Conservation (phyloP, 2,888 invertebrate species). For the Aelia acuminata region DNA sequence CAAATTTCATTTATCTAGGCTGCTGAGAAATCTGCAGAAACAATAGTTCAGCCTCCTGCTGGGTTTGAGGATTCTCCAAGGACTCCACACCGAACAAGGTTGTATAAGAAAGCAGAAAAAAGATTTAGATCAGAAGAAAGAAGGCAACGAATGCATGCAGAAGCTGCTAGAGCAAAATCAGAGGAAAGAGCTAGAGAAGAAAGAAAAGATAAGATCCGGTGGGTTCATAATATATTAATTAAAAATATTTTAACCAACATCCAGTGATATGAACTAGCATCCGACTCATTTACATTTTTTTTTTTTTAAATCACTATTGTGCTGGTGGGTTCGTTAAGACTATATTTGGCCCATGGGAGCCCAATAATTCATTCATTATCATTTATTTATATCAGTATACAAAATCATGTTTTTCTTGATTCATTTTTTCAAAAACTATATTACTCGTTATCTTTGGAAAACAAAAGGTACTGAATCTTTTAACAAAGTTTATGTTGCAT, state of each 20-base stretch:
- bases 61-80: slow-evolving; percentile 90
- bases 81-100: slow-evolving; percentile 70
- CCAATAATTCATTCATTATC: too few species aligned
- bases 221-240: not conserved
- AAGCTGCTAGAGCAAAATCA: slow-evolving; percentile 83
- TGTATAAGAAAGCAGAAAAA: slow-evolving; percentile 85
- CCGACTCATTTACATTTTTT: too few species aligned
- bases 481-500: too few species aligned
- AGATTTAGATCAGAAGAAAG: slow-evolving; percentile 86
- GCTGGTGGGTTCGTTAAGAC: too few species aligned
- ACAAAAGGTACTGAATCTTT: too few species aligned
- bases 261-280: too few species aligned
- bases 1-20: slow-evolving; percentile 22
- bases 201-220: slow-evolving; percentile 69
- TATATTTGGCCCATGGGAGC: too few species aligned
- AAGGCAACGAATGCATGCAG: slow-evolving; percentile 78
- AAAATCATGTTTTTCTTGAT: too few species aligned
- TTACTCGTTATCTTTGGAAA: too few species aligned
- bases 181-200: slow-evolving; percentile 83
- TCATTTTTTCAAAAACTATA: too few species aligned
- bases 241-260: not conserved
- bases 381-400: too few species aligned
- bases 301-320: too few species aligned
- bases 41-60: slow-evolving; percentile 88
- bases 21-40: slow-evolving; percentile 69